phyloP scores from a whole-genome alignment of 2,797 vertebrate species.

The Gobionotothen gibberifrons region DNA sequence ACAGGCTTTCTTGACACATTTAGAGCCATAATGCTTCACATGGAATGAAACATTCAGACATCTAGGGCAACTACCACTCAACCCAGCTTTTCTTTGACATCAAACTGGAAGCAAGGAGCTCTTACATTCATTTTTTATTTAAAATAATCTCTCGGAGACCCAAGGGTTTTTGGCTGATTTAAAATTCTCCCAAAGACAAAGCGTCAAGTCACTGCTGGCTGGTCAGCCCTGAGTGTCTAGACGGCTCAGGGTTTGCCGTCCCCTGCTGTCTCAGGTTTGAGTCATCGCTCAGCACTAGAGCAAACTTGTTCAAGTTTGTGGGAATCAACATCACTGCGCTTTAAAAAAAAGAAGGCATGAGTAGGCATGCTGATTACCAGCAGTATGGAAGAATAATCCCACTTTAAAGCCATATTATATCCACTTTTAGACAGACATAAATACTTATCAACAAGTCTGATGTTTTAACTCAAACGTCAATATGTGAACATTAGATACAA shows the following conservation, averaged over 20 bases:
- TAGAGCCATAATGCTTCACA: neutral
- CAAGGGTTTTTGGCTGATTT: constrained; percentile 1
- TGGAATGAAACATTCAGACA: neutral
- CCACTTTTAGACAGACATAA: constrained; percentile 1
- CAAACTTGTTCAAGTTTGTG: constrained; percentile 57
- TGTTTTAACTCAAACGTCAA: neutral
- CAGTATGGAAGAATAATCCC: neutral
- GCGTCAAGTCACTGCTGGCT: constrained; percentile 36
- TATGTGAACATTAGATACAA: neutral
- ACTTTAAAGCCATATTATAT: neutral
- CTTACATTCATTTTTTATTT: neutral
- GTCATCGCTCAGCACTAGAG: constrained; percentile 55
- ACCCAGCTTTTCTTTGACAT: constrained; percentile 10
- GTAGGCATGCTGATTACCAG: constrained; percentile 38
- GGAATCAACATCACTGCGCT: constrained; percentile 47
- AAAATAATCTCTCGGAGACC: neutral
- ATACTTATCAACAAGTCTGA: neutral
- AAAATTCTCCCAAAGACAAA: constrained; percentile 18
- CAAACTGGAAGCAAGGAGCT: constrained; percentile 6
- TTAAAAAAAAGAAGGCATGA: constrained; percentile 35
- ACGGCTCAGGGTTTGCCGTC: constrained; percentile 49
- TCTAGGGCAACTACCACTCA: neutral
- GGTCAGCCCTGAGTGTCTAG: constrained; percentile 53
- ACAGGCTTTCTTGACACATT: neutral
- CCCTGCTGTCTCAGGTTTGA: constrained; percentile 57